A percentile compares a stretch with the other conserved stretches of the same genome.
Conservation (phyloP, 2,113 vertebrate genomes). For the Burhinus oedicnemus region DNA sequence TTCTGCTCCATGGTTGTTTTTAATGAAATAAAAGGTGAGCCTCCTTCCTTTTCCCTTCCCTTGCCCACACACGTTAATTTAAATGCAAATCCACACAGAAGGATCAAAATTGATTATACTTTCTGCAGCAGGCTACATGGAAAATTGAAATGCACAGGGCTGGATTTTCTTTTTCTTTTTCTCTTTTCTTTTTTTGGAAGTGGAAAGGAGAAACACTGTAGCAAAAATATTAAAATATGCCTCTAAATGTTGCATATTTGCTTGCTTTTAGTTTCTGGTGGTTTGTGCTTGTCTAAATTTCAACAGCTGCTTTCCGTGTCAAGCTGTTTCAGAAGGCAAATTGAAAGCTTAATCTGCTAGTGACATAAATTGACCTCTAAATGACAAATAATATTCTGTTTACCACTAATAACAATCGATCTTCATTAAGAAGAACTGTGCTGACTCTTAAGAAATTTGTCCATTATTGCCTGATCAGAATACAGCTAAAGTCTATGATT, state of each 20-base stretch:
- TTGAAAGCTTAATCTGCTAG: not conserved
- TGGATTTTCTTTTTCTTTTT: not conserved
- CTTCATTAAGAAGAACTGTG: not conserved
- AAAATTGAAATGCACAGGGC: slow-evolving; percentile 4
- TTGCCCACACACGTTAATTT: slow-evolving; percentile 27
- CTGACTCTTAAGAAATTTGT: slow-evolving; percentile 15
- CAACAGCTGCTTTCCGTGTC: not conserved
- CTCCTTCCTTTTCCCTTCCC: not conserved
- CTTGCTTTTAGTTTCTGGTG: not conserved
- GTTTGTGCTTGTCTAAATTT: not conserved
- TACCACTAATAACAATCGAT: slow-evolving; percentile 7
- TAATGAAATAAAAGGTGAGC: slow-evolving; percentile 22
- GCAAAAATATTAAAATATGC: not conserved
- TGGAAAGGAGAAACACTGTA: not conserved
- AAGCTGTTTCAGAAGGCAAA: not conserved
- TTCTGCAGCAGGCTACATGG: not conserved
- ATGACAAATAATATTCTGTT: slow-evolving; percentile 38
- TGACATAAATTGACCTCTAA: not conserved
- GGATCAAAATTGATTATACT: slow-evolving; percentile 57
- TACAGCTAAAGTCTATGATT: not conserved
- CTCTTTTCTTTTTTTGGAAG: not conserved
- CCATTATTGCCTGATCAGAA: not conserved
- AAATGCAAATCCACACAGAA: slow-evolving; percentile 54
- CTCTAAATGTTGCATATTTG: not conserved
- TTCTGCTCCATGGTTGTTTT: not conserved